phyloP scores from a whole-genome alignment of 2,797 vertebrate genomes.

The Zonotrichia albicollis region DNA sequence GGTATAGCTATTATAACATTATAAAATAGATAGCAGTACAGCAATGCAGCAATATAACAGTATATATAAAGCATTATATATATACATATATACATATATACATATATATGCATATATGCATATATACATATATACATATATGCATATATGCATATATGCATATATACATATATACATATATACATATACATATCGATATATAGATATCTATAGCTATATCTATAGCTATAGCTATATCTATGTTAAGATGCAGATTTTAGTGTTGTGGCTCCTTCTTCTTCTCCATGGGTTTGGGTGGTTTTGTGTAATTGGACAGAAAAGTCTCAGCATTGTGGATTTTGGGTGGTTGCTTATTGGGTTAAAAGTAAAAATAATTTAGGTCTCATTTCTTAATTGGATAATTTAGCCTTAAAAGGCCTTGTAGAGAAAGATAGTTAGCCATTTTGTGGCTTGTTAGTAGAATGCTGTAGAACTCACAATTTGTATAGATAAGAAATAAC shows the following conservation, averaged over 20 bases:
- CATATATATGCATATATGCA: no score
- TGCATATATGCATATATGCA: no score
- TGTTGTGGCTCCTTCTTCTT: not conserved
- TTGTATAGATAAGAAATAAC: not conserved
- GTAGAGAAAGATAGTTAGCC: not conserved
- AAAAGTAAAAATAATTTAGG: not conserved
- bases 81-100: no score
- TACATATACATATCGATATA: no score
- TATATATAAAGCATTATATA: no score
- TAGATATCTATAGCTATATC: no score
- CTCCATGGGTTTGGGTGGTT: not conserved
- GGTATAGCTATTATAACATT: no score
- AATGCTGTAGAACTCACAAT: not conserved
- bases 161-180: no score
- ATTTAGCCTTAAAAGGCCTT: not conserved
- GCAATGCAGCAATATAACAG: no score
- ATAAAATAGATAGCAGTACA: no score
- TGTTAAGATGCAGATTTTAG: not conserved
- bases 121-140: no score
- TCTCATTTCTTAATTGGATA: not conserved
- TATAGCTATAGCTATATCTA: no score
- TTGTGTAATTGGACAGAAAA: not conserved
- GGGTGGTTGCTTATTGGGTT: not conserved
- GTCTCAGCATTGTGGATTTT: fast-evolving
- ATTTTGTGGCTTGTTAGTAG: not conserved